Conservation (phyloP, 2,888 invertebrate species). For the Campoplex capitator region DNA sequence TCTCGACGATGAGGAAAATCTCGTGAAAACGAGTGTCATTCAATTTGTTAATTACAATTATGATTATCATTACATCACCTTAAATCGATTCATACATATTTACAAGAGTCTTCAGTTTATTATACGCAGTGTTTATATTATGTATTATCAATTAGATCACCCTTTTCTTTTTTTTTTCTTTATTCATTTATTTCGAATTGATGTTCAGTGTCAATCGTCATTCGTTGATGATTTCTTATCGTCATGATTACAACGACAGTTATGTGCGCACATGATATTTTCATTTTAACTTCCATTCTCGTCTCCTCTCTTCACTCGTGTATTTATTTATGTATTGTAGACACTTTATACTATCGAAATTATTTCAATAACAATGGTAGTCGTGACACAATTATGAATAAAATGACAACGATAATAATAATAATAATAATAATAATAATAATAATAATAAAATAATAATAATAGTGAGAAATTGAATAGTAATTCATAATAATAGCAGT, state of each 20-base stretch:
- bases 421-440: conserved; percentile 41
- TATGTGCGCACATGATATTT: conserved; percentile 54
- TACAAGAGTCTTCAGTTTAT: conserved; percentile 65
- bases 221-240: conserved; percentile 31
- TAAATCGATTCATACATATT: conserved; percentile 67
- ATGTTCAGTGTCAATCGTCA: conserved; percentile 33
- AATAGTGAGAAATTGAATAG: conserved; percentile 49
- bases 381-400: conserved; percentile 41
- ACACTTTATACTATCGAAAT: conserved; percentile 60
- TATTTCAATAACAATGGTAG: conserved; percentile 46
- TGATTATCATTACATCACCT: conserved; percentile 65
- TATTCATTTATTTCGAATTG: conserved; percentile 12
- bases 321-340: conserved; percentile 57
- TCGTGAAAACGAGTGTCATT: conserved; percentile 45
- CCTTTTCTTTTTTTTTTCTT: background rate
- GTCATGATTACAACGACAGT: conserved; percentile 47
- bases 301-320: conserved; percentile 30
- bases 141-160: conserved; percentile 47
- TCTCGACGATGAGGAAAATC: conserved; percentile 1
- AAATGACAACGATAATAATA: conserved; percentile 41
- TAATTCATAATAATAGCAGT: conserved; percentile 46
- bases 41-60: conserved; percentile 55
- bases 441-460: background rate
- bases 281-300: conserved; percentile 2
- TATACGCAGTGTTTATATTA: conserved; percentile 37